A percentile compares a stretch with the other conserved stretches of the same genome.
Conservation (phyloP, 2,113 vertebrate species). For the Sphyrna mokarran region DNA sequence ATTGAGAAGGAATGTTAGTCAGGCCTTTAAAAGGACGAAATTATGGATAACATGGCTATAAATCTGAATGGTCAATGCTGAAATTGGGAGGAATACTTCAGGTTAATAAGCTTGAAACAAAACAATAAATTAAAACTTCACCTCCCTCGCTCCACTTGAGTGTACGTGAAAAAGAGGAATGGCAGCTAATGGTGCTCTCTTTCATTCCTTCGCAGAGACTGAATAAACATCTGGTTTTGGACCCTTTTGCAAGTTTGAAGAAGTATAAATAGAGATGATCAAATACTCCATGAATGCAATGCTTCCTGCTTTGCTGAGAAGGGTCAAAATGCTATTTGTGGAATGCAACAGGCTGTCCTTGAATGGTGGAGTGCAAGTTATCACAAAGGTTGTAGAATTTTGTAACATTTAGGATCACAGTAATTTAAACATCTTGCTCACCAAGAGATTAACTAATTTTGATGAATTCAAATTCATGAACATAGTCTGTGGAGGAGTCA, state of each 20-base stretch:
- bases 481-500: background rate
- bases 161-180: background rate
- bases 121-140: background rate
- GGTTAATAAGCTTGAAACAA: background rate
- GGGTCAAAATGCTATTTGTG: background rate
- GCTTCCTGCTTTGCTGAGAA: background rate
- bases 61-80: background rate
- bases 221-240: background rate
- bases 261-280: constrained; percentile 16
- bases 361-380: background rate
- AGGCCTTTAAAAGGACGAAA: background rate
- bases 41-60: background rate
- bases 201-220: background rate
- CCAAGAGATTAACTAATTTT: background rate
- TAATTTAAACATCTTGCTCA: background rate
- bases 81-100: background rate
- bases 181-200: background rate
- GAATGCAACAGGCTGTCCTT: background rate
- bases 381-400: background rate
- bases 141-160: background rate
- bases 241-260: background rate
- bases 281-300: background rate
- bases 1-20: background rate
- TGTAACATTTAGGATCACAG: background rate
- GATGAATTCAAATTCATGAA: background rate